Evolutionary conservation across 1,140 invertebrate genomes (phyloP).

Genomic region (Melitaea cinxia): DNA sequence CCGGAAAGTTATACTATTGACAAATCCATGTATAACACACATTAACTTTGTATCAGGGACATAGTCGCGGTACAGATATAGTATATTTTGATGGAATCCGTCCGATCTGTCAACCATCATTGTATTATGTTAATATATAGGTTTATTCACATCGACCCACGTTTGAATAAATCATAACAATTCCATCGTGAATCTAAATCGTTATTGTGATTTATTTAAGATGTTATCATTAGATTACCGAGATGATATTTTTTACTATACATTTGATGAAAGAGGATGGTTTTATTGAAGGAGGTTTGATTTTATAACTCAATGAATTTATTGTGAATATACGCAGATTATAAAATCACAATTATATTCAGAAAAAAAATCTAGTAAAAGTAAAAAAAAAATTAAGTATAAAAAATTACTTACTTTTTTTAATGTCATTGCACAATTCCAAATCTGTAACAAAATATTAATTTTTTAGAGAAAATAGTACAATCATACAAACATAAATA

Average conservation of each 20-base stretch:
- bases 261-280: neutral
- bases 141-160: constrained; percentile 46
- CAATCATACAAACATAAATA: constrained; percentile 5
- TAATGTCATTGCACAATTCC: constrained; percentile 25
- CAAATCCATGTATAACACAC: neutral
- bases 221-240: constrained; percentile 33
- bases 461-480: constrained; percentile 6
- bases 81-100: constrained; percentile 25
- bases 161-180: constrained; percentile 48
- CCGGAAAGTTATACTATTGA: no score
- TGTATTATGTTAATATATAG: constrained; percentile 69
- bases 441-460: constrained; percentile 26
- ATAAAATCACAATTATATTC: neutral
- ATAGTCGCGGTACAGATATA: neutral
- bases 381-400: neutral
- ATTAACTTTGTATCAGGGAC: no score
- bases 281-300: neutral
- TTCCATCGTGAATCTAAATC: constrained; percentile 46
- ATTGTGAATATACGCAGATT: no score
- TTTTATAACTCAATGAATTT: neutral
- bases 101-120: constrained; percentile 73
- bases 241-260: constrained; percentile 23
- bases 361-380: neutral
- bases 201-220: constrained; percentile 40
- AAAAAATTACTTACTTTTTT: constrained; percentile 19